Base-by-base conservation (phyloP, 2,797 vertebrate species). In the Rhadinocentrus ornatus region DNA sequence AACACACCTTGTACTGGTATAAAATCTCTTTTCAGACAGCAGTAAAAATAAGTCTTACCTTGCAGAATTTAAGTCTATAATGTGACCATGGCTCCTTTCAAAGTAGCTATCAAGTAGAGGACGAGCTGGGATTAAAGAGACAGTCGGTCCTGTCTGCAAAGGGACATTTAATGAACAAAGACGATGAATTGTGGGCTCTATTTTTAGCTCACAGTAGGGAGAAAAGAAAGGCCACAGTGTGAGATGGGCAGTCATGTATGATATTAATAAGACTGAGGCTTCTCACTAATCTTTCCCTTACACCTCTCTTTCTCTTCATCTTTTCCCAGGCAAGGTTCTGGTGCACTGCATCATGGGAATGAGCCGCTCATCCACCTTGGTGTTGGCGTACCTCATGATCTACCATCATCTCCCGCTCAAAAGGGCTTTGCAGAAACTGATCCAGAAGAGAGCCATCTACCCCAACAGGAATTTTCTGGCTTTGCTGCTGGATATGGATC, bases 311-410 rank as follows among this genome's bases (percentile, higher is more conserved):
- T 46, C 62, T 52, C 75, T 67, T 63, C 77, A 71, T 86, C 83
- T 73, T 80, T 83, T 73, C 75, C 52, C 89, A 99, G 97, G 95
- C 78, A 98, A 97, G 88, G 93, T 99, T 84, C 90, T 99, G 82
- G 97, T 99, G 81, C 97, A 99, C 59, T 99, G 97, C 88, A 97
- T 98, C 68, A 96, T 98, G 89, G 97, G 97, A 82, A 96, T 98
- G 93, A 99, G 98, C 88, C 95, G 97, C 64, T 99, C 97, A 0
- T 97, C 97, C 56, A 94, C 96, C 0, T 89, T 99, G 83, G 97
- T 99, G 69, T 83, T 99, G 78, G 98, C 97, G 0, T 99, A 99
- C 86, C 96, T 99, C 86, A 99, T 99, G 97, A 95, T 98, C 71
- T 93, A 95, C 84, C 94, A 94, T 32, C 94, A 89, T 57, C 93